These are phyloP conservation scores for Orchesella flavescens DNA, from an alignment of 2,888 invertebrate genomes.

Conservation along the genomic window DNA sequence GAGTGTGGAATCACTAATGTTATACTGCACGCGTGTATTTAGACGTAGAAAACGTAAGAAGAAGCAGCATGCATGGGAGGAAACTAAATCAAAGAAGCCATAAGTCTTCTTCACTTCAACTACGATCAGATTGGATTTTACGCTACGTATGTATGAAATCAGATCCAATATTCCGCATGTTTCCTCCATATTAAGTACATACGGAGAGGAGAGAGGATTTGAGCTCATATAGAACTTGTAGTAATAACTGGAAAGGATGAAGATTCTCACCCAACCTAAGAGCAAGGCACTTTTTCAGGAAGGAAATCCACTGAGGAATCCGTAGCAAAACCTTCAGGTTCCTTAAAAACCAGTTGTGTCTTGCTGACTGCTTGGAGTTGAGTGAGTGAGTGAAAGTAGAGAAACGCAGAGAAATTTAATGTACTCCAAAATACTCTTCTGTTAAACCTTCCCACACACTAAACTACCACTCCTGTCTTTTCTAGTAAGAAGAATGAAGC, in stretches of 20 bases:
- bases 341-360: constrained; percentile 38
- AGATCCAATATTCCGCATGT: constrained; percentile 34
- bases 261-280: constrained; percentile 5
- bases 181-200: constrained; percentile 25
- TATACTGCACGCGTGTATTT: background rate
- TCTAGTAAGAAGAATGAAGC: background rate
- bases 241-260: constrained; percentile 27
- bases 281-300: constrained; percentile 19
- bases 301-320: constrained; percentile 53
- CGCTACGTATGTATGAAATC: constrained; percentile 54
- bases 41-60: background rate
- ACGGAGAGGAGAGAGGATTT: background rate
- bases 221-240: background rate
- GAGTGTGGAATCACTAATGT: too few species aligned
- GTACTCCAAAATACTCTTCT: constrained; percentile 20
- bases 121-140: constrained; percentile 60
- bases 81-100: constrained; percentile 58
- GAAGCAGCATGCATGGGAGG: constrained; percentile 14
- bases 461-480: constrained; percentile 11
- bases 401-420: constrained; percentile 41
- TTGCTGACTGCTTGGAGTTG: constrained; percentile 25
- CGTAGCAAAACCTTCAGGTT: constrained; percentile 22
- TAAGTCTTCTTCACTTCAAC: constrained; percentile 61
- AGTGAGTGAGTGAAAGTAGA: constrained; percentile 45
- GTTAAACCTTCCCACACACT: background rate